These are phyloP conservation scores for Odontamblyopus rebecca DNA, from an alignment of 2,797 vertebrate species.

Conservation along the genomic window DNA sequence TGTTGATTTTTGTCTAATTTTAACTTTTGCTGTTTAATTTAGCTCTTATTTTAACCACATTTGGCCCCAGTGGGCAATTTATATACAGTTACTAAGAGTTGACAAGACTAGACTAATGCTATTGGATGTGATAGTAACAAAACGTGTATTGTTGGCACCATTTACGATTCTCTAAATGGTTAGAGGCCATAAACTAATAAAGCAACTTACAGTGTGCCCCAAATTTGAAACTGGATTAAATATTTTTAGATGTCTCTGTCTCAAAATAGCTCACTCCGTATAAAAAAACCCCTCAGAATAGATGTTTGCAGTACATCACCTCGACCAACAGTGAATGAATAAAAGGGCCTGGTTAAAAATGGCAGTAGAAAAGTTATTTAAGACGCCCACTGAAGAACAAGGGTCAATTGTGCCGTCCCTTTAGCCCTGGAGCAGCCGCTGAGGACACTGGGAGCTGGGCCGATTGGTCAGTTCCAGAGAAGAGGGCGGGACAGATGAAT, in stretches of 20 bases:
- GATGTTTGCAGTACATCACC: slow-evolving; percentile 53
- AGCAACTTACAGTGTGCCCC: slow-evolving; percentile 14
- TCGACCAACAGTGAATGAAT: slow-evolving; percentile 58
- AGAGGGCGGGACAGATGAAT: slow-evolving; percentile 72
- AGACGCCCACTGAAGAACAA: slow-evolving; percentile 78
- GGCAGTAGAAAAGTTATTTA: slow-evolving; percentile 76
- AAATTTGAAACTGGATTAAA: slow-evolving; percentile 20
- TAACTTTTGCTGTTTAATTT: neutral
- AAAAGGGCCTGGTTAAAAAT: slow-evolving; percentile 67
- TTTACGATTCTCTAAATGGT: slow-evolving; percentile 45
- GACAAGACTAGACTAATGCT: slow-evolving; percentile 12
- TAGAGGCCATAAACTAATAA: slow-evolving; percentile 37
- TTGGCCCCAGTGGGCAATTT: neutral
- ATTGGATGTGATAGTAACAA: slow-evolving; percentile 16
- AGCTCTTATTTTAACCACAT: too few species aligned
- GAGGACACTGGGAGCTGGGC: slow-evolving; percentile 68
- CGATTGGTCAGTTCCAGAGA: slow-evolving; percentile 67
- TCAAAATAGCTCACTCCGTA: slow-evolving; percentile 40
- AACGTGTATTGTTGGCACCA: slow-evolving; percentile 10
- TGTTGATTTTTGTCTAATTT: neutral
- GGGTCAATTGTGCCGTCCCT: slow-evolving; percentile 80
- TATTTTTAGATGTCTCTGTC: slow-evolving; percentile 33
- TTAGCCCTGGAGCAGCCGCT: slow-evolving; percentile 77
- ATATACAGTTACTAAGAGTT: neutral
- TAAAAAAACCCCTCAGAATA: slow-evolving; percentile 49